Percentiles rank a stretch among this genome's conserved stretches.
Conservation (phyloP, 2,888 invertebrate species). For the Agelastica alni region DNA sequence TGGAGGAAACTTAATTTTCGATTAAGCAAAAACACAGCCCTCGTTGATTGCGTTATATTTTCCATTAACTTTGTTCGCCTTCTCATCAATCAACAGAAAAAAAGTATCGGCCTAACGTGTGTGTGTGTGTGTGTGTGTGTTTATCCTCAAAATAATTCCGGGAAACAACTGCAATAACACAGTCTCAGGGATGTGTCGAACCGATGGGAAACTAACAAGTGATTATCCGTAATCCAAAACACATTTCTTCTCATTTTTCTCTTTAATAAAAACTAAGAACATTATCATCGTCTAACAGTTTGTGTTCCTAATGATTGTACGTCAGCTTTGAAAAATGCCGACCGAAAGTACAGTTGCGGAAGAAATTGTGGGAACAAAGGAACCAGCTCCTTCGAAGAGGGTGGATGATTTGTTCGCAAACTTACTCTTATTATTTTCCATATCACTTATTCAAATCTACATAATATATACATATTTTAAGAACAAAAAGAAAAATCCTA, state of each 20-base stretch:
- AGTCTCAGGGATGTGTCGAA: background rate
- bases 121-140: too few relatives aligned
- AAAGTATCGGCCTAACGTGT: background rate
- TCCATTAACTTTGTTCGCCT: background rate
- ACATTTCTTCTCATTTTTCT: constrained; percentile 20
- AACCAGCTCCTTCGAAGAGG: too few relatives aligned
- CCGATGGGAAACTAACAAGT: constrained; percentile 14
- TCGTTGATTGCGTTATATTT: too few relatives aligned
- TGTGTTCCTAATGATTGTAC: constrained; percentile 27
- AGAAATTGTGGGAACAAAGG: background rate
- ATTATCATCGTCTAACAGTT: constrained; percentile 26
- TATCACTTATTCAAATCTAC: too few relatives aligned
- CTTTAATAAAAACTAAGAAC: constrained; percentile 22
- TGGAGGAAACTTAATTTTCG: too few relatives aligned
- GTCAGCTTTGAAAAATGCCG: constrained; percentile 31
- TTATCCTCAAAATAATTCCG: constrained; percentile 8
- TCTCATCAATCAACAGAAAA: background rate
- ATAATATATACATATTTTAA: too few relatives aligned
- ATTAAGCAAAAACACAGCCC: too few relatives aligned
- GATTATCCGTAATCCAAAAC: constrained; percentile 24
- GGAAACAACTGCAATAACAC: constrained; percentile 15
- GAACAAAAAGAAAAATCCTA: too few relatives aligned
- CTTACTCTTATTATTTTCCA: too few relatives aligned
- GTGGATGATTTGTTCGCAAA: too few relatives aligned
- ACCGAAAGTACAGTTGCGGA: background rate